Evolutionary conservation across 2,797 vertebrate species (phyloP).

Genomic region (Spea hammondii): DNA sequence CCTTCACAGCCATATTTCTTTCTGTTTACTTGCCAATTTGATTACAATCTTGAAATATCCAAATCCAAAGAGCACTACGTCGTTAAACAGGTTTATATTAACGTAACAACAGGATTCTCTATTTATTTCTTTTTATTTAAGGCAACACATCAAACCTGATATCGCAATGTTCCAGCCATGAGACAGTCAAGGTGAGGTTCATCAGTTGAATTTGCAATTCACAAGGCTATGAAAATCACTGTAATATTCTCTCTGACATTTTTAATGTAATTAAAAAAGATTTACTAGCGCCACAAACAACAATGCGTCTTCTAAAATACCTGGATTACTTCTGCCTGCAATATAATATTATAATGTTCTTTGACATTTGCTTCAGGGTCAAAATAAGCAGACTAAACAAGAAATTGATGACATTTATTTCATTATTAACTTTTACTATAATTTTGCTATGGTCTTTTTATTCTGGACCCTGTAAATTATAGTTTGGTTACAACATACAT

Average conservation of each 20-base stretch:
- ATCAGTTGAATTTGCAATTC: background rate
- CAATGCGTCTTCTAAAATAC: slow-evolving; percentile 52
- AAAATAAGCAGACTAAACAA: slow-evolving; percentile 29
- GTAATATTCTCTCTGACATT: background rate
- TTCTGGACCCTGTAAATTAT: too few species aligned
- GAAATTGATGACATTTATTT: background rate
- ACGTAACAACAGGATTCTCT: too few species aligned
- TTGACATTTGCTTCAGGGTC: slow-evolving; percentile 65
- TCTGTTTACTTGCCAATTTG: too few species aligned
- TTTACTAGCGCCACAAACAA: slow-evolving; percentile 50
- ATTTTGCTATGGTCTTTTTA: background rate
- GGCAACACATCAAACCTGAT: background rate
- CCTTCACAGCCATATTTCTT: too few species aligned
- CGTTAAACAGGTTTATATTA: too few species aligned
- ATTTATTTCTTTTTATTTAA: background rate
- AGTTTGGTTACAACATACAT: too few species aligned
- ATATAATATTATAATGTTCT: slow-evolving; percentile 57
- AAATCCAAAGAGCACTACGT: too few species aligned
- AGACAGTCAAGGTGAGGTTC: slow-evolving; percentile 27
- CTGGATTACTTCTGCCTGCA: slow-evolving; percentile 68
- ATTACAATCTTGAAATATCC: too few species aligned
- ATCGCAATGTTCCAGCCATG: background rate
- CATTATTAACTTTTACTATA: background rate
- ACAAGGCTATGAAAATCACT: background rate
- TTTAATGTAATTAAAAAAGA: slow-evolving; percentile 25